Evolutionary conservation across 2,797 vertebrate genomes (phyloP).

Genomic region (Sebastes itinus): DNA sequence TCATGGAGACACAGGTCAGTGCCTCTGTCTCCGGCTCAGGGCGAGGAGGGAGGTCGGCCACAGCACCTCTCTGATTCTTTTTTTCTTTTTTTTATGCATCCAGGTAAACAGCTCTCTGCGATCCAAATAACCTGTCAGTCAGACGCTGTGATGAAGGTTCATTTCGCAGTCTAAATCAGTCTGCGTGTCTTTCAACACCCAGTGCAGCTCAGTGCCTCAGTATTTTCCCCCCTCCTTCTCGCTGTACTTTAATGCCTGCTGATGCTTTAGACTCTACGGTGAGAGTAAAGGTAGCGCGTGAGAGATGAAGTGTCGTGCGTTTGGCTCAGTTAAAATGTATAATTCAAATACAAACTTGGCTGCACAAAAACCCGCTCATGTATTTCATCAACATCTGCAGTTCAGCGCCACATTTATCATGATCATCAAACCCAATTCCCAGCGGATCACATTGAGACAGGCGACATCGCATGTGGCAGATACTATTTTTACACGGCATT

Average conservation of each 20-base stretch:
- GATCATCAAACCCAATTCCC: slow-evolving; percentile 68
- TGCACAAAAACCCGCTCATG: slow-evolving; percentile 37
- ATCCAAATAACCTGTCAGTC: slow-evolving; percentile 74
- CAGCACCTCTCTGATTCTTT: slow-evolving; percentile 41
- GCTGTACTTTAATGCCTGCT: slow-evolving; percentile 28
- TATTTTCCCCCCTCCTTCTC: background rate
- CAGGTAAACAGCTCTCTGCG: slow-evolving; percentile 63
- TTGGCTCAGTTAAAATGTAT: slow-evolving; percentile 48
- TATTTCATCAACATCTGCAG: slow-evolving; percentile 68
- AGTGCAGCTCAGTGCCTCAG: slow-evolving; percentile 14
- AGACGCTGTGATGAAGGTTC: slow-evolving; percentile 42
- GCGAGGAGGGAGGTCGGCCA: slow-evolving; percentile 4
- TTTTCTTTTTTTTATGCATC: slow-evolving; percentile 10
- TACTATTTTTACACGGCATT: slow-evolving; percentile 67
- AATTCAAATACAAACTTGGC: slow-evolving; percentile 56
- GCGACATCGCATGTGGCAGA: slow-evolving; percentile 43
- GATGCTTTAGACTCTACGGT: slow-evolving; percentile 23
- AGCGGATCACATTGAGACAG: slow-evolving; percentile 33
- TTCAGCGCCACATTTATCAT: slow-evolving; percentile 56
- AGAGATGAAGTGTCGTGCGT: slow-evolving; percentile 5
- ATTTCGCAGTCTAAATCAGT: slow-evolving; percentile 54
- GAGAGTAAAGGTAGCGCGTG: slow-evolving; percentile 5
- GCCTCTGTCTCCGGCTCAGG: slow-evolving; percentile 47
- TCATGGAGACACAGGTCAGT: slow-evolving; percentile 86
- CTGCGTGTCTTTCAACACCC: slow-evolving; percentile 30